These are phyloP conservation scores for Parapristionchus giblindavisi DNA, from an alignment of 2,888 invertebrate species.

Conservation along the genomic window DNA sequence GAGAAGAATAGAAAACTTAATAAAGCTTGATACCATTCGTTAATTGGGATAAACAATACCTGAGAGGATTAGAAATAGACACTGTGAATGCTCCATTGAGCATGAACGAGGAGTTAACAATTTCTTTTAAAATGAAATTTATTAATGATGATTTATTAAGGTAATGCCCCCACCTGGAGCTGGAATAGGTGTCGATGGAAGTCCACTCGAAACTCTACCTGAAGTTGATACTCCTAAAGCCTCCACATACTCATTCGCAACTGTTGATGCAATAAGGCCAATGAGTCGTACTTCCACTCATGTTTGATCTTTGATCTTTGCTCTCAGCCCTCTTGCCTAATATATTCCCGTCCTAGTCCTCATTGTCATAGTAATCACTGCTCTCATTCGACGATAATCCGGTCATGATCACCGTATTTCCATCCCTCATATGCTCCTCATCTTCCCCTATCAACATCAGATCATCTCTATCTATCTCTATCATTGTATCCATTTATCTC, in stretches of 20 bases:
- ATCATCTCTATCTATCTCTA: not conserved
- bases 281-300: conserved; percentile 63
- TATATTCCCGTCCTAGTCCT: not conserved
- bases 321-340: not conserved
- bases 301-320: conserved; percentile 49
- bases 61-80: not conserved
- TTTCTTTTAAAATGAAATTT: no score
- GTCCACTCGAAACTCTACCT: conserved; percentile 52
- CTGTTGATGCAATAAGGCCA: conserved; percentile 46
- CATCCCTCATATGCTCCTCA: no score
- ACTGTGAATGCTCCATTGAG: no score
- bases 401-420: conserved; percentile 32
- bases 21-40: no score
- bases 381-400: not conserved
- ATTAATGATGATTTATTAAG: conserved; percentile 5
- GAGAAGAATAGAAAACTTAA: not conserved
- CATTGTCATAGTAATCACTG: not conserved
- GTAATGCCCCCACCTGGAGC: conserved; percentile 21
- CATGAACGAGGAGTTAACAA: no score
- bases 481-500: not conserved
- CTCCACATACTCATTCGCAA: conserved; percentile 48
- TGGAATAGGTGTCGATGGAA: conserved; percentile 23
- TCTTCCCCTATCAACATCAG: conserved; percentile 5
- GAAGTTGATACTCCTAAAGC: conserved; percentile 57
- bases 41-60: not conserved